These are phyloP conservation scores for Callimorpha dominula DNA, from an alignment of 2,888 invertebrate genomes.

Conservation along the genomic window DNA sequence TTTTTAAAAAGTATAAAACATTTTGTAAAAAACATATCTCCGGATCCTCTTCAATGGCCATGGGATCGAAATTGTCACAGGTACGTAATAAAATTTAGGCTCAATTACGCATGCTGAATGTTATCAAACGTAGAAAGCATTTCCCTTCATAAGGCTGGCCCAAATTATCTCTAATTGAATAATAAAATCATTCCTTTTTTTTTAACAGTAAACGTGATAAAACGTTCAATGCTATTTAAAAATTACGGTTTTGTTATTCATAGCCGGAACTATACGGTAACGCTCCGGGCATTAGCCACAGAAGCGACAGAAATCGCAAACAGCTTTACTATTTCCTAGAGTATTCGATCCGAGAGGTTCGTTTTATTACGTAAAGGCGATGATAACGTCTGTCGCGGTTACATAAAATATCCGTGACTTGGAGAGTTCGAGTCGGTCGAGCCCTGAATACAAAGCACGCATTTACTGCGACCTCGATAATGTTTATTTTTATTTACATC, in stretches of 20 bases:
- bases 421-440: slow-evolving; percentile 8
- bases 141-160: no score
- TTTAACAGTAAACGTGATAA: no score
- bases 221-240: not conserved
- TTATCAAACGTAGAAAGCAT: no score
- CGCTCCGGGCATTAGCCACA: not conserved
- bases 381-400: not conserved
- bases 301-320: not conserved
- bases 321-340: not conserved
- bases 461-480: slow-evolving; percentile 6
- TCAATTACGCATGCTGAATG: no score
- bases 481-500: slow-evolving; percentile 8
- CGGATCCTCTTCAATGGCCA: no score
- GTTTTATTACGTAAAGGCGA: not conserved
- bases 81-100: no score
- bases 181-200: no score
- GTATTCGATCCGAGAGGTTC: not conserved
- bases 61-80: no score
- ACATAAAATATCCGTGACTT: slow-evolving; percentile 13
- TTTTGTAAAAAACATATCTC: not conserved
- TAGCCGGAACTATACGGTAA: not conserved
- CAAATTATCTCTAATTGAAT: no score
- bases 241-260: not conserved
- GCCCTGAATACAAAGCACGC: slow-evolving; percentile 20
- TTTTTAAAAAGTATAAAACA: no score